Base-by-base conservation (phyloP, 2,113 vertebrate species). In the Pachyramphus minor region DNA sequence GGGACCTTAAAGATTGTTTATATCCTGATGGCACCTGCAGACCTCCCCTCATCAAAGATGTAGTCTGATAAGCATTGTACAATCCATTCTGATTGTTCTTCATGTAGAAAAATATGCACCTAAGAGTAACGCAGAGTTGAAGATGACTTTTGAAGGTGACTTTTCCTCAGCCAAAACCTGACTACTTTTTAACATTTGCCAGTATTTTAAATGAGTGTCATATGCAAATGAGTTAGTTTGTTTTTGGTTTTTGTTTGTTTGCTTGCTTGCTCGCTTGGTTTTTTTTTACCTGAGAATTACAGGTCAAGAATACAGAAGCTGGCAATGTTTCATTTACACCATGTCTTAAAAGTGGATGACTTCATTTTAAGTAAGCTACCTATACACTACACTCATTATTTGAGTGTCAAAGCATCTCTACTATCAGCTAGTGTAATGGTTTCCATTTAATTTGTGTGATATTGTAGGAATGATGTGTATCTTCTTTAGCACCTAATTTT, bases 241-340 rank as follows among this genome's bases (percentile, higher is more conserved):
- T 23, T 42, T 58, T 39, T 23, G 12, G 6, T 41, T 41, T 58
- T 27, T 37, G 15, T 11, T 42, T 31, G 6, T 6, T 52, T 28
- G 3, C 44, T 0, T 3, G 21, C 58, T 8, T 71, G 45, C 21
- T 68, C n/a, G n/a, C n/a, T n/a, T n/a, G n/a, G n/a, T n/a, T n/a
- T 67, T 62, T 41, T 67, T 24, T 17, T 6, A 6, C 16, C 25
- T 68, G 42, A 42, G 58, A 62, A 50, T 25, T 84, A 16, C 7
- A 37, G 24, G 4, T 71, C 42, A 74, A 81, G 39, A 67, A 77
- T 45, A 44, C 20, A 77, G 42, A 68, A 76, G 7, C 14, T 79
- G 25, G 8, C 2, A 52, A 20, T 64, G 8, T 85, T 74, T 77
- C 21, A 12, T 84, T 84, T 55, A 42, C 3, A 47, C 7, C 4